Percentiles rank a stretch among this genome's conserved stretches.
These are phyloP conservation scores for Uropetala carovei DNA, from an alignment of 2,888 invertebrate species.

Conservation along the genomic window DNA sequence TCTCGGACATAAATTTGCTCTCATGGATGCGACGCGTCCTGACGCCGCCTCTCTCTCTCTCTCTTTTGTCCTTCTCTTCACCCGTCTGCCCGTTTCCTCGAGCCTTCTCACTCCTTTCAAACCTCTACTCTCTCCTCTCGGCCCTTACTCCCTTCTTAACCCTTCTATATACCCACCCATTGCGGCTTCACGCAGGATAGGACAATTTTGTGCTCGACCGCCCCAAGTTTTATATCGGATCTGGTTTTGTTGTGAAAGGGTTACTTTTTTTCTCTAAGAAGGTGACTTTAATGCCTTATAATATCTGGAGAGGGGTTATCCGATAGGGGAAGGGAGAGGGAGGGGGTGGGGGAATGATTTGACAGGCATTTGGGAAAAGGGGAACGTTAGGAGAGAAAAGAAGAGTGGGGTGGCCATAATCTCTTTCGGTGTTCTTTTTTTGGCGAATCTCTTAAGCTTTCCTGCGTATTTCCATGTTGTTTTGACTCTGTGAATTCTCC, in stretches of 20 bases:
- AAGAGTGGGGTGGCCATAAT: not conserved
- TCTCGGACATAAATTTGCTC: constrained; percentile 29
- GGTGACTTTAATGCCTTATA: constrained; percentile 35
- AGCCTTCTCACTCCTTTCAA: too few relatives aligned
- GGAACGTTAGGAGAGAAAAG: not conserved
- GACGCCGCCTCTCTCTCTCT: not conserved
- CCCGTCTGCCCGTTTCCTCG: not conserved
- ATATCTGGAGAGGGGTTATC: not conserved
- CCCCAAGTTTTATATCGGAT: not conserved
- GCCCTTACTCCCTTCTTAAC: not conserved
- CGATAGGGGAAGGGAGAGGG: not conserved
- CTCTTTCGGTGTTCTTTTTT: not conserved
- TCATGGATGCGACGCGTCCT: not conserved
- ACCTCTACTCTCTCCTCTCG: too few relatives aligned
- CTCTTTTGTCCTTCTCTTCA: not conserved
- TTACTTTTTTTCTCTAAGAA: not conserved
- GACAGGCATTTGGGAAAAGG: not conserved
- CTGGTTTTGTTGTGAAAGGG: not conserved
- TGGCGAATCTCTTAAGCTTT: too few relatives aligned
- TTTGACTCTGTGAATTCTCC: not conserved
- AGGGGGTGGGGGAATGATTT: not conserved
- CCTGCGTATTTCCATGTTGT: not conserved
- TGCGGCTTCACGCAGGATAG: not conserved
- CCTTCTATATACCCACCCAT: not conserved
- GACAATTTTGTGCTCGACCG: not conserved